Percentiles rank a stretch among this genome's conserved stretches.
Conservation (phyloP, 2,888 invertebrate genomes). For the Osedax fenrisi region DNA sequence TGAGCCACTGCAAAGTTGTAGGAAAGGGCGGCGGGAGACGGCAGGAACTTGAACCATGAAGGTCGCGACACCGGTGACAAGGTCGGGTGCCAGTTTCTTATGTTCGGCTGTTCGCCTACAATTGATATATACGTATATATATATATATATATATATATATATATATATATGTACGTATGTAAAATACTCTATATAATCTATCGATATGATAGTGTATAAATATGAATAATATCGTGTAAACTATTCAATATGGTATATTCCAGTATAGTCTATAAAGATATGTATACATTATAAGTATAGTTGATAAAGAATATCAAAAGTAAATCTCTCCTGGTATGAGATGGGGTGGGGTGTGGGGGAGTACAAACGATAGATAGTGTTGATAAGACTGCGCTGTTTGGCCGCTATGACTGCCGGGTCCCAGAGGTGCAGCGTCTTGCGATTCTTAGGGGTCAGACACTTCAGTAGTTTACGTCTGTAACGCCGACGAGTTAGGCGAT, state of each 20-base stretch:
- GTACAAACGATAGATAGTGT: conserved; percentile 42
- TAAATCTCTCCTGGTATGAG: too few relatives aligned
- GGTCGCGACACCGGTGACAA: background rate
- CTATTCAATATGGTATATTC: too few relatives aligned
- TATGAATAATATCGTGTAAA: too few relatives aligned
- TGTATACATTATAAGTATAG: too few relatives aligned
- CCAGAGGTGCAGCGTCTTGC: conserved; percentile 42
- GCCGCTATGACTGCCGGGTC: conserved; percentile 44
- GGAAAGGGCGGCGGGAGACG: conserved; percentile 40
- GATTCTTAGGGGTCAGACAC: conserved; percentile 40
- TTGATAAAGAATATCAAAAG: too few relatives aligned
- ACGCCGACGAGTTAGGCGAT: conserved; percentile 6
- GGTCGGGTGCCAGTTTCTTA: conserved; percentile 3
- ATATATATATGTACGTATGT: too few relatives aligned
- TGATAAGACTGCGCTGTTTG: conserved; percentile 42
- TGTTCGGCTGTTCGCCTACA: background rate
- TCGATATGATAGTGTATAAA: too few relatives aligned
- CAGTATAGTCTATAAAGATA: too few relatives aligned
- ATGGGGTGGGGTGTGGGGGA: too few relatives aligned
- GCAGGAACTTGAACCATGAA: background rate
- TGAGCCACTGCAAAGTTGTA: conserved; percentile 46
- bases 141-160: too few relatives aligned
- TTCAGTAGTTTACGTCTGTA: conserved; percentile 41
- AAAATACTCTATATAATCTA: too few relatives aligned
- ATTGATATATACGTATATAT: too few relatives aligned